Percentiles rank a stretch among this genome's conserved stretches.
Evolutionary conservation across 2,797 vertebrate species (phyloP).

Genomic region (Chelidonichthys spinosus): DNA sequence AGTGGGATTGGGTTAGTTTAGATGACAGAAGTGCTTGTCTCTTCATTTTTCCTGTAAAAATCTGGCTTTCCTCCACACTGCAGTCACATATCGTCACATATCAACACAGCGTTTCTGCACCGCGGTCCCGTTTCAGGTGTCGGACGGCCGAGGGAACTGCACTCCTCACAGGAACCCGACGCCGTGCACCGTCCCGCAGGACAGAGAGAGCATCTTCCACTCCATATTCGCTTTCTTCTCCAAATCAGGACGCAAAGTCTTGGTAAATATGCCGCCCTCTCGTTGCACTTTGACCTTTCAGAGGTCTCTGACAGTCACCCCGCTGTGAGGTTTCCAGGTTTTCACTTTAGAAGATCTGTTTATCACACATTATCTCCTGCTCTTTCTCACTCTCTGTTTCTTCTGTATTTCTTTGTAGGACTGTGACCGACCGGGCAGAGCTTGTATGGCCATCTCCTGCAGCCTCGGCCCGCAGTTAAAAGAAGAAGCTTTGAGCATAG

Average conservation of each 20-base stretch:
- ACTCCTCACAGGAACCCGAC: constrained; percentile 89
- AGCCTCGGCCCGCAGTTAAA: constrained; percentile 89
- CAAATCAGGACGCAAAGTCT: constrained; percentile 95
- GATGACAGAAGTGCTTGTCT: constrained; percentile 50
- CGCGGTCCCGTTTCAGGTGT: constrained; percentile 84
- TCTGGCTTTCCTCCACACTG: not conserved
- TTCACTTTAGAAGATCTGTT: constrained; percentile 50
- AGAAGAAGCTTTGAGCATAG: constrained; percentile 91
- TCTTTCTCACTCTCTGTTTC: not conserved
- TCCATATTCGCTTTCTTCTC: constrained; percentile 98
- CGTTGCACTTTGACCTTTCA: constrained; percentile 47
- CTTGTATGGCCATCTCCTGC: constrained; percentile 91
- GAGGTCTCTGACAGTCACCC: constrained; percentile 38
- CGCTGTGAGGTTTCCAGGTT: constrained; percentile 27
- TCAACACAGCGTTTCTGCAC: not conserved
- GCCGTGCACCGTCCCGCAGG: constrained; percentile 93
- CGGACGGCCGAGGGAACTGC: constrained; percentile 92
- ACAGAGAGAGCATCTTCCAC: constrained; percentile 95
- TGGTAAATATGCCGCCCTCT: constrained; percentile 86
- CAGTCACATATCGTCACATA: not conserved
- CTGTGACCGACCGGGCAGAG: constrained; percentile 90
- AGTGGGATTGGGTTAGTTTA: constrained; percentile 44
- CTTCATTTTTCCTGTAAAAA: constrained; percentile 31
- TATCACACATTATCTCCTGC: constrained; percentile 29
- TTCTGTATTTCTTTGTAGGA: constrained; percentile 81